phyloP scores from a whole-genome alignment of 1,140 invertebrate species.

The Papilio xuthus region DNA sequence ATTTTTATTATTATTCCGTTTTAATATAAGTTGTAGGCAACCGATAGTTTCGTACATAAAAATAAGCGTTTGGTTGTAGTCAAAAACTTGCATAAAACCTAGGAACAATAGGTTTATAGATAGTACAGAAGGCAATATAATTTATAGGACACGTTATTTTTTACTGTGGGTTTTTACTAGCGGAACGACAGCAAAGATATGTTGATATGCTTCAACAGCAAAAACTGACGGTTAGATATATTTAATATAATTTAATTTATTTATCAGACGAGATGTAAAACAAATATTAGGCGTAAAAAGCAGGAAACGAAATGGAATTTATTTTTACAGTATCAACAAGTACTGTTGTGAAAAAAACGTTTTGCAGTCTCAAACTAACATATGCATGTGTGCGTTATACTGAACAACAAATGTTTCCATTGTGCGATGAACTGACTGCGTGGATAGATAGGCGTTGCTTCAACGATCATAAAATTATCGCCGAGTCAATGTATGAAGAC shows the following conservation, averaged over 20 bases:
- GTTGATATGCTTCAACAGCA: not conserved
- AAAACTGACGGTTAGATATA: not conserved
- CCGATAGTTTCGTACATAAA: no score
- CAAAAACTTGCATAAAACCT: no score
- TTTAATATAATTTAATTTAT: no score
- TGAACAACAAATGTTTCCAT: not conserved
- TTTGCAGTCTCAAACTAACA: not conserved
- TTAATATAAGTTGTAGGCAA: no score
- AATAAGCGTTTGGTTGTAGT: no score
- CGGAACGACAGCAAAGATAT: no score
- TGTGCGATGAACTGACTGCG: not conserved
- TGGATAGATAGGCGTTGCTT: not conserved
- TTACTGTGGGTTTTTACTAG: no score
- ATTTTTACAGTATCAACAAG: conserved; percentile 6
- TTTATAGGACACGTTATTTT: no score
- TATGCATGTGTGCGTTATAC: not conserved
- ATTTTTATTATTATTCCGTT: no score
- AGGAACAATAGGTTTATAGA: no score
- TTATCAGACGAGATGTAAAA: not conserved
- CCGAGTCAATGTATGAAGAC: not conserved
- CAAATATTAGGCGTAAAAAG: not conserved
- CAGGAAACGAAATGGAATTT: not conserved
- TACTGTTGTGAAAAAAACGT: not conserved
- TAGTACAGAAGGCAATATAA: no score
- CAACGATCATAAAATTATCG: not conserved